Evolutionary conservation across 2,113 vertebrate species (phyloP), one percentile per base, ranked within the genome.

Genomic region (Heptranchias perlo): DNA sequence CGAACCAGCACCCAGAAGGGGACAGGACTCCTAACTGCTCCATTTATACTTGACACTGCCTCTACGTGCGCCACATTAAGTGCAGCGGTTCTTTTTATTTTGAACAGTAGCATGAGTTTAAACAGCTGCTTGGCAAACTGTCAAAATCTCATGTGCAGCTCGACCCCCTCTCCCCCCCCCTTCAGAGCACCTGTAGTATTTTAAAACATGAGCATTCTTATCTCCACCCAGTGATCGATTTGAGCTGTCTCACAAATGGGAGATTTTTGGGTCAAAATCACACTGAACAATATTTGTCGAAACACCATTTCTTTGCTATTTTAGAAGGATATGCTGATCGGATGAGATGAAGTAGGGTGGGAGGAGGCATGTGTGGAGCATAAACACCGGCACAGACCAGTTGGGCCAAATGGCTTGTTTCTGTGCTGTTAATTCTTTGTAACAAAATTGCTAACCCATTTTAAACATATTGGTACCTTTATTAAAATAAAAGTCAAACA

Each of bases 101-200:
- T 87, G 84, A 87, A 87, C 84, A 87, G 49, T 35, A 58, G 87
- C 87, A 91, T 31, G 21, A 14, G 52, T 91, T 91, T 91, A 91
- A 87, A 91, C 52, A 91, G 52, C 87, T 91, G 87, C 35, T 54
- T 58, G 52, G 52, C 31, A 91, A 91, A 54, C 52, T 6, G 28
- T 91, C 87, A 91, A 58, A 91, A 58, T 7, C 7, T 58, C 52
- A 58, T 13, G 25, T 91, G 25, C 13, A 16, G 13, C 28, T 58
- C n/a, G 18, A 84, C 82, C 82, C 44, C 52, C 3, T 28, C 54
- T 21, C 52, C 31, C 52, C 28, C 18, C 52, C 31, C 52, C 28
- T n/a, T 58, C 87, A 91, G 4, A 16, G 28, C 61, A 54, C 28
- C 49, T 54, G 49, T n/a, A 5, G 87, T 35, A 58, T 5, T 58